These are phyloP conservation scores for Thereuonema tuberculata DNA, from an alignment of 1,140 invertebrate genomes.

Conservation along the genomic window DNA sequence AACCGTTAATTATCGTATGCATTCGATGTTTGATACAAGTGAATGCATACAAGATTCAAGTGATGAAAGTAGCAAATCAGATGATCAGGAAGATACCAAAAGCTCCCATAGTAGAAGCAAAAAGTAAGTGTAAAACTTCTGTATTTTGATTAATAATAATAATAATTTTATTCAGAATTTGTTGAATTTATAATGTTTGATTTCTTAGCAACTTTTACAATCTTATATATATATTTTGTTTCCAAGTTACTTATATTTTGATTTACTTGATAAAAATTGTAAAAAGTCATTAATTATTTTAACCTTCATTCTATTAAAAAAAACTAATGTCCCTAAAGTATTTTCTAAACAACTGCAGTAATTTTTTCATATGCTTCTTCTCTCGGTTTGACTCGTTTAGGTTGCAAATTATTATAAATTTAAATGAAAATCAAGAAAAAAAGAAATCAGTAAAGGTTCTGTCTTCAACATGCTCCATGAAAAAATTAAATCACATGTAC, in stretches of 20 bases:
- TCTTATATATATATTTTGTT: not conserved
- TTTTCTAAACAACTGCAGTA: too few species aligned
- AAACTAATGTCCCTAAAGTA: too few species aligned
- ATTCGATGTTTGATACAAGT: slow-evolving; percentile 89
- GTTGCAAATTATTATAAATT: too few species aligned
- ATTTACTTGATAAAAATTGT: too few species aligned
- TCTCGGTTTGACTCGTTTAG: too few species aligned
- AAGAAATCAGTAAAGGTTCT: too few species aligned
- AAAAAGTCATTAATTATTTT: too few species aligned
- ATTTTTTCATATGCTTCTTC: too few species aligned
- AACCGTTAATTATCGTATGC: slow-evolving; percentile 75
- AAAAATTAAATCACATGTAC: too few species aligned
- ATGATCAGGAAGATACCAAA: slow-evolving; percentile 7
- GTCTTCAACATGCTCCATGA: too few species aligned
- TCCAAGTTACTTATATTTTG: not conserved
- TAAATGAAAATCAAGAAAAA: too few species aligned
- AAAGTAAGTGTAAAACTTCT: slow-evolving; percentile 1
- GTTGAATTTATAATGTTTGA: not conserved
- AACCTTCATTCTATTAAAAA: too few species aligned
- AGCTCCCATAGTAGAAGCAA: not conserved
- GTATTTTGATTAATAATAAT: not conserved
- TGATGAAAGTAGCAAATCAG: slow-evolving; percentile 1
- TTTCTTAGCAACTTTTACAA: not conserved
- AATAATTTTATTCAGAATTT: not conserved
- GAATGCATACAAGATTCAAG: slow-evolving; percentile 53